Evolutionary conservation across 2,888 invertebrate species (phyloP).

Genomic region (Ferrisia virgata): DNA sequence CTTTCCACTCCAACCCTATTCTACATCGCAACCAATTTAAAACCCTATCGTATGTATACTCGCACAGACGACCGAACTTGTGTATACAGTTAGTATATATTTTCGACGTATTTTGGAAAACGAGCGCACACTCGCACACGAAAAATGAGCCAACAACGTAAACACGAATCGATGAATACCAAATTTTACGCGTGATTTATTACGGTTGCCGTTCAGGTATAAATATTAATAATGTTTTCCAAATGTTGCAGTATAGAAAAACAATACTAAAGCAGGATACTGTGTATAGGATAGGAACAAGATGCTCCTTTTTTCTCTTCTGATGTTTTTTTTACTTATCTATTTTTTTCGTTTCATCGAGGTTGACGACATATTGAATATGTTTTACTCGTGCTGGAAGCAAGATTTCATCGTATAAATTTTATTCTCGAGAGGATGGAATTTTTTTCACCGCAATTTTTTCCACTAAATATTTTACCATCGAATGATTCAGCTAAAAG

Average conservation of each 20-base stretch:
- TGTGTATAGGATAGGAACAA: neutral
- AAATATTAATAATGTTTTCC: neutral
- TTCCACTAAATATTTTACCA: neutral
- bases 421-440: neutral
- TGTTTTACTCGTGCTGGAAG: neutral
- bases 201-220: neutral
- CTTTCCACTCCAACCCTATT: neutral
- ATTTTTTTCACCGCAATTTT: neutral
- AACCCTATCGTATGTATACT: no score
- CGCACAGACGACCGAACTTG: no score
- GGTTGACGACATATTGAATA: neutral
- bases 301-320: neutral
- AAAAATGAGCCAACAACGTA: neutral
- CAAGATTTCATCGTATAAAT: neutral
- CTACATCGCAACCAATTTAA: no score
- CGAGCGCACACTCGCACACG: neutral
- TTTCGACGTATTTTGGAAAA: neutral
- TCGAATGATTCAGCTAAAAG: no score
- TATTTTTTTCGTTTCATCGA: neutral
- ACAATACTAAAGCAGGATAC: neutral
- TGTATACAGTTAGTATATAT: no score
- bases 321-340: neutral
- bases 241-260: neutral
- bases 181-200: conserved; percentile 12
- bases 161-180: neutral